Evolutionary conservation across 2,113 vertebrate species (phyloP).

Genomic region (Pluvialis apricaria): DNA sequence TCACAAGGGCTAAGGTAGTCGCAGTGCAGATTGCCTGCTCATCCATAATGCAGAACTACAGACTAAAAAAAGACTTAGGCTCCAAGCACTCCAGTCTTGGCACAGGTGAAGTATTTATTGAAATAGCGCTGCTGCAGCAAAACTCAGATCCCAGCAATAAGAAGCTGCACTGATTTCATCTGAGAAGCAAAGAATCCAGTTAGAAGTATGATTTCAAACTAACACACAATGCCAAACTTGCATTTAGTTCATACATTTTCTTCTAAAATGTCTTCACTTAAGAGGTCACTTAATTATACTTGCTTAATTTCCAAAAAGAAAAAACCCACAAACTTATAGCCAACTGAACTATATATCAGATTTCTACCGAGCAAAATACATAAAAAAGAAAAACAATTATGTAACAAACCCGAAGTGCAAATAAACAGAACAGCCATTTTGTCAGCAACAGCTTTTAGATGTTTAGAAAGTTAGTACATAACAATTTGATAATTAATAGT

Average conservation of each 20-base stretch:
- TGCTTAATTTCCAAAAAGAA: not conserved
- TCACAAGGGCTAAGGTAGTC: conserved; percentile 41
- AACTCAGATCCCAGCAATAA: conserved; percentile 12
- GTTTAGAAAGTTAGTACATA: not conserved
- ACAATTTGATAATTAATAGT: not conserved
- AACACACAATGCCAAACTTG: not conserved
- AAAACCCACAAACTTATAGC: not conserved
- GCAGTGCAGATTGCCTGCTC: conserved; percentile 67
- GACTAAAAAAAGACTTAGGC: conserved; percentile 65
- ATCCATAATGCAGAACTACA: conserved; percentile 74
- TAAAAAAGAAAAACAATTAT: not conserved
- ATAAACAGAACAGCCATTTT: not conserved
- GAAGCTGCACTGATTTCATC: not conserved
- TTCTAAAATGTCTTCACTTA: not conserved
- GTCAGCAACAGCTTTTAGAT: not conserved
- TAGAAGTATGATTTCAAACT: not conserved
- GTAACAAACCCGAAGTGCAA: not conserved
- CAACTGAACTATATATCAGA: not conserved
- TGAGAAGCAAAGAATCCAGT: not conserved
- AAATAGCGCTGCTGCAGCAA: conserved; percentile 47
- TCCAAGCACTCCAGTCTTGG: conserved; percentile 64
- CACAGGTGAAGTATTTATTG: conserved; percentile 61
- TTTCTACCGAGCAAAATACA: not conserved
- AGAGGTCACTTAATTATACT: not conserved
- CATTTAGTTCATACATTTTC: not conserved